Percentiles rank a stretch among this genome's conserved stretches.
Conservation (phyloP, 2,113 vertebrate genomes). For the Grantiella picta region DNA sequence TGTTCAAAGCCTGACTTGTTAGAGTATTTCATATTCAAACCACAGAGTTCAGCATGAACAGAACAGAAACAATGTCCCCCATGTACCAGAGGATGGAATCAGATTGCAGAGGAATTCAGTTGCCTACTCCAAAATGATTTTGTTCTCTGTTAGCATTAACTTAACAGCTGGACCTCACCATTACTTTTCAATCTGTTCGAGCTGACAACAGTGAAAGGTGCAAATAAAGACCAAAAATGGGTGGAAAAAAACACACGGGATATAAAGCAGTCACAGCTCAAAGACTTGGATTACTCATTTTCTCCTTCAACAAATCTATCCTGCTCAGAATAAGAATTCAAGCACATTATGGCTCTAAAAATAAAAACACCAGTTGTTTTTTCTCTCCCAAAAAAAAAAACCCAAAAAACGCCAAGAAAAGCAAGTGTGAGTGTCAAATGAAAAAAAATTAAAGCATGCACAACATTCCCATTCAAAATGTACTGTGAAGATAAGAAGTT, state of each 20-base stretch:
- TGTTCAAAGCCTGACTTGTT: not conserved
- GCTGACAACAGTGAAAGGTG: conserved; percentile 31
- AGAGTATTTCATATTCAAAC: not conserved
- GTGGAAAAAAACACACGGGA: not conserved
- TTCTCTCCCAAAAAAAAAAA: not conserved
- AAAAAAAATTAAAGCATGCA: not conserved
- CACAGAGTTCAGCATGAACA: not conserved
- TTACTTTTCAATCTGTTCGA: conserved; percentile 31
- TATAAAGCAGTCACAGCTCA: not conserved
- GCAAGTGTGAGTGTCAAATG: not conserved
- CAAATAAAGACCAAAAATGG: conserved; percentile 44
- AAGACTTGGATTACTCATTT: not conserved
- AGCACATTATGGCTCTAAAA: not conserved
- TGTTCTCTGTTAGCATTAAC: conserved; percentile 21
- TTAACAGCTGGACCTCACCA: conserved; percentile 27
- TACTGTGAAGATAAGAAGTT: not conserved
- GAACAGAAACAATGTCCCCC: not conserved
- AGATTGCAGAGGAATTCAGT: not conserved
- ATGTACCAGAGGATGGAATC: not conserved
- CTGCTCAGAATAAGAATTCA: conserved; percentile 12
- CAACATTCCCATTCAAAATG: not conserved
- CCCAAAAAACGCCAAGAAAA: not conserved
- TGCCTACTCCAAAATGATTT: not conserved
- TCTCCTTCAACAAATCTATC: conserved; percentile 14
- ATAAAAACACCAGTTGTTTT: not conserved